Conservation (phyloP, 2,113 vertebrate species). For the Mohoua ochrocephala region DNA sequence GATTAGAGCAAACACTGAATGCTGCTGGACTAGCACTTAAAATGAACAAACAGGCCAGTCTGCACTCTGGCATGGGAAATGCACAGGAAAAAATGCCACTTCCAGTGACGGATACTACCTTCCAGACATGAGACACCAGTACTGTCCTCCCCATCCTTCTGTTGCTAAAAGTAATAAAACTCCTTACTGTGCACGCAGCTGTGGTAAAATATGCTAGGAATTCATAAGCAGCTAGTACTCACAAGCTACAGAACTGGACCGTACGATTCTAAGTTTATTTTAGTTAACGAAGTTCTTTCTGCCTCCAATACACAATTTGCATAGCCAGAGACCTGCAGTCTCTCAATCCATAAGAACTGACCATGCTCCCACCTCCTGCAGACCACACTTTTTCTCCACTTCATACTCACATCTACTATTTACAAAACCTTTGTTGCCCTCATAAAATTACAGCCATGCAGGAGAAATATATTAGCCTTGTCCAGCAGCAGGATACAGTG, state of each 20-base stretch:
- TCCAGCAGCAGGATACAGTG: not conserved
- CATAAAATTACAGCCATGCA: not conserved
- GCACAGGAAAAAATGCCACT: not conserved
- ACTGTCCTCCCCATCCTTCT: not conserved
- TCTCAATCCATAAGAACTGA: not conserved
- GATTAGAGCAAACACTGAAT: not conserved
- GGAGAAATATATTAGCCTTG: not conserved
- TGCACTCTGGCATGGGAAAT: not conserved
- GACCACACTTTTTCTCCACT: not conserved
- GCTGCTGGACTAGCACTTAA: not conserved
- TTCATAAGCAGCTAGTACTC: not conserved
- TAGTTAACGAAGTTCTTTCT: not conserved
- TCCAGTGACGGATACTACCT: not conserved
- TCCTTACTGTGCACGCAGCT: not conserved
- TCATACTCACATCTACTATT: not conserved
- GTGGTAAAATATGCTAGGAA: not conserved
- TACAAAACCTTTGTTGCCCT: not conserved
- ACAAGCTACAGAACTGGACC: not conserved
- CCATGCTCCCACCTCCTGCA: not conserved
- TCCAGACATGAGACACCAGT: not conserved
- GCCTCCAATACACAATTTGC: not conserved
- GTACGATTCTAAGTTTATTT: not conserved
- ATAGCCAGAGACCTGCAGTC: not conserved
- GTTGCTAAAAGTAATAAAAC: not conserved
- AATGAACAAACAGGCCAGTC: not conserved